A percentile compares a stretch with the other conserved stretches of the same genome.
phyloP scores from a whole-genome alignment of 2,888 invertebrate species.

The Neoaliturus tenellus region DNA sequence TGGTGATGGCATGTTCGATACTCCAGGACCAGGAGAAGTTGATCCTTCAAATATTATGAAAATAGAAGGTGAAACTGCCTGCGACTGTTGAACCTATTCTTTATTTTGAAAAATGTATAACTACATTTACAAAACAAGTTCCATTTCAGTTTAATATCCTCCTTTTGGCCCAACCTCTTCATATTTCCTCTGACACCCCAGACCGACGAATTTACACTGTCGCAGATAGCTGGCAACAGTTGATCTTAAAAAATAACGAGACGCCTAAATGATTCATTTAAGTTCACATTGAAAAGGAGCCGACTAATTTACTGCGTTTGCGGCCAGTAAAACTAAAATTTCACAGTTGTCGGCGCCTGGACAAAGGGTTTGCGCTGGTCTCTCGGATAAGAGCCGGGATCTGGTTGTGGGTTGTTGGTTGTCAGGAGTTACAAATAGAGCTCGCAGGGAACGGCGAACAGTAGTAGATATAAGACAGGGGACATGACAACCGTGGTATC shows the following conservation, averaged over 20 bases:
- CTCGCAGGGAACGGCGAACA: neutral
- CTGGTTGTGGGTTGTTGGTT: too few species aligned
- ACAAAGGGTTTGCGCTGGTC: neutral
- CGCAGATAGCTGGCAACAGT: neutral
- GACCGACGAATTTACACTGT: neutral
- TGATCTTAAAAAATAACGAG: neutral
- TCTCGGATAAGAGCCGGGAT: neutral
- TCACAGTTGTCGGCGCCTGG: constrained; percentile 5
- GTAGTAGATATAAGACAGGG: constrained; percentile 16
- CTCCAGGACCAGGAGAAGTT: too few species aligned
- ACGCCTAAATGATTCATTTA: neutral
- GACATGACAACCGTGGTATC: constrained; percentile 31
- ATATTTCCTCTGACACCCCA: neutral
- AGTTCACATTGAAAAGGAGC: neutral
- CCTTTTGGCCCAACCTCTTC: too few species aligned
- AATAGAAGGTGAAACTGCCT: too few species aligned
- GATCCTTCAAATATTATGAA: too few species aligned
- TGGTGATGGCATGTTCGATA: too few species aligned
- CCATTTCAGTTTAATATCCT: too few species aligned
- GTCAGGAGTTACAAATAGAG: constrained; percentile 34
- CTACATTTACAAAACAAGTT: too few species aligned
- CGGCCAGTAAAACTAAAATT: constrained; percentile 7
- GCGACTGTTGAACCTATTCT: too few species aligned
- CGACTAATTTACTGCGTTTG: constrained; percentile 2
- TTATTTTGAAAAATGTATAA: too few species aligned